Evolutionary conservation across 2,797 vertebrate genomes (phyloP).

Genomic region (Melopsittacus undulatus): DNA sequence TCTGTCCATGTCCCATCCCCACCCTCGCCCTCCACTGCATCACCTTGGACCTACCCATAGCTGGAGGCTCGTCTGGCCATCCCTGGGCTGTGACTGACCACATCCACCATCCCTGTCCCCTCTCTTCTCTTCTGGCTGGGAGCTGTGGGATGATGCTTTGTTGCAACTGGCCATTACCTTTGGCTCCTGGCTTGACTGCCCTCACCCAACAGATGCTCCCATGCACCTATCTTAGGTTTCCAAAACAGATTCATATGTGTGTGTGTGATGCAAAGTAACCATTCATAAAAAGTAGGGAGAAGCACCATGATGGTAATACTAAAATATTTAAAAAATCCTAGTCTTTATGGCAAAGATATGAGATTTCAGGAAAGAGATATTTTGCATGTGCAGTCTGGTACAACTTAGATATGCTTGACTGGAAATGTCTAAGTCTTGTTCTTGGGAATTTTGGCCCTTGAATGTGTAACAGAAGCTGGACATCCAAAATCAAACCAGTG

Average conservation of each 20-base stretch:
- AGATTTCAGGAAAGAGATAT: not conserved
- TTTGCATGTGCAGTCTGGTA: not conserved
- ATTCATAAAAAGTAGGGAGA: not conserved
- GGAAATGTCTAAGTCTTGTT: not conserved
- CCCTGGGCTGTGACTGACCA: not conserved
- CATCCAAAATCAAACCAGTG: not conserved
- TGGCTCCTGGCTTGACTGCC: not conserved
- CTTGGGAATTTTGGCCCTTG: not conserved
- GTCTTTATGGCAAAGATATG: not conserved
- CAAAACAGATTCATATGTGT: not conserved
- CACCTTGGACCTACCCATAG: not conserved
- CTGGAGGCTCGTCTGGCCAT: not conserved
- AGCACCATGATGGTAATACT: not conserved
- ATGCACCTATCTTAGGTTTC: accelerated
- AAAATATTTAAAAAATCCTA: not conserved
- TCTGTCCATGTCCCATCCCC: not conserved
- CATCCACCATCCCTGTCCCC: not conserved
- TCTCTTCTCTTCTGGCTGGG: not conserved
- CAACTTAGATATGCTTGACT: not conserved
- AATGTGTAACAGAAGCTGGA: not conserved
- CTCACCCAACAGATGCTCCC: accelerated
- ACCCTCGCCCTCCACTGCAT: accelerated
- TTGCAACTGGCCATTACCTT: not conserved
- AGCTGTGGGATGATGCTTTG: not conserved
- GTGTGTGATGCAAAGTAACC: not conserved